Percentiles rank a stretch among this genome's conserved stretches.
Evolutionary conservation across 2,888 invertebrate genomes (phyloP).

Genomic region (Amphiduros pacificus): DNA sequence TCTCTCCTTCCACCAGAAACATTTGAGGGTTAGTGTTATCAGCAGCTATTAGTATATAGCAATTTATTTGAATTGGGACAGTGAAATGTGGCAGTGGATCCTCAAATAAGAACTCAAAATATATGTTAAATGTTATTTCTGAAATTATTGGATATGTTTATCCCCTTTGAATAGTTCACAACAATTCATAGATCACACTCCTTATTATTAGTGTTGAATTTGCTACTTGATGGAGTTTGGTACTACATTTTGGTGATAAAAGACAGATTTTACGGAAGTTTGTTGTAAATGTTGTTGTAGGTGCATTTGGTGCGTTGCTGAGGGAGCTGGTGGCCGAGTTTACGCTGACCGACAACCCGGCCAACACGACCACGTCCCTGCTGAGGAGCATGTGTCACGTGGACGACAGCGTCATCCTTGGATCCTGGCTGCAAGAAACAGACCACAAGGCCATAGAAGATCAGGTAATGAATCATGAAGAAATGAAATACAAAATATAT

Average conservation of each 20-base stretch:
- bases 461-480: too few relatives aligned
- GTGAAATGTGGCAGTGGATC: too few relatives aligned
- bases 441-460: constrained; percentile 96
- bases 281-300: constrained; percentile 34
- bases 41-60: background rate
- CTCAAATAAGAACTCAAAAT: too few relatives aligned
- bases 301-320: constrained; percentile 78
- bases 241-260: too few relatives aligned
- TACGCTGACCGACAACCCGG: constrained; percentile 89
- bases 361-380: constrained; percentile 81
- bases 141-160: too few relatives aligned
- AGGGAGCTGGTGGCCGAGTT: constrained; percentile 91
- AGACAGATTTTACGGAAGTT: background rate
- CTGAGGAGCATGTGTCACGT: constrained; percentile 81
- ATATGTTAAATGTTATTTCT: too few relatives aligned
- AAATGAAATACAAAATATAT: too few relatives aligned
- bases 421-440: constrained; percentile 93
- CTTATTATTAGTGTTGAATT: too few relatives aligned
- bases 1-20: constrained; percentile 76
- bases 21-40: constrained; percentile 70
- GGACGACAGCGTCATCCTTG: constrained; percentile 87
- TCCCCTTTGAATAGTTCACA: too few relatives aligned
- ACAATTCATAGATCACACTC: too few relatives aligned
- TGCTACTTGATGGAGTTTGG: too few relatives aligned
- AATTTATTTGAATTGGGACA: too few relatives aligned